Percentiles rank a stretch among this genome's conserved stretches.
Conservation (phyloP, 2,113 vertebrate species). For the Chaetodon auriga region DNA sequence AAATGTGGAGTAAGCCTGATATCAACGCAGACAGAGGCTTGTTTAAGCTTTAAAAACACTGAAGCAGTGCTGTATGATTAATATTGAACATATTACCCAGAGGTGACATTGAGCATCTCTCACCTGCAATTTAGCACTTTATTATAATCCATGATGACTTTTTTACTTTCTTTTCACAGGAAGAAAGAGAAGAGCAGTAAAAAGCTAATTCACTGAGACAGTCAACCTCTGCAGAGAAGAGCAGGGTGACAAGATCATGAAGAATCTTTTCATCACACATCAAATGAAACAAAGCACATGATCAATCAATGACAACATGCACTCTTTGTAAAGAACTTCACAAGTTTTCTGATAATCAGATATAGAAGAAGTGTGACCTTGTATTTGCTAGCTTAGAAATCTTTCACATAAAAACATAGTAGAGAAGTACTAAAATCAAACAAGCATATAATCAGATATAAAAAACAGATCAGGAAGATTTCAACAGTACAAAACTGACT, state of each 20-base stretch:
- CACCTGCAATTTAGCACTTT: neutral
- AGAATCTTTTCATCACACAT: neutral
- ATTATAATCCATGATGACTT: neutral
- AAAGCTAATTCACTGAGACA: neutral
- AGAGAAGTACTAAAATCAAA: neutral
- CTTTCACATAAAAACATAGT: neutral
- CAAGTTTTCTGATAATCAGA: neutral
- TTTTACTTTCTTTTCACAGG: slow-evolving; percentile 4
- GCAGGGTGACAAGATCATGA: neutral
- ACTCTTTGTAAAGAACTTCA: neutral
- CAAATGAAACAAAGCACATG: neutral
- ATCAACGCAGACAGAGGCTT: neutral
- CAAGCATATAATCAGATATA: neutral
- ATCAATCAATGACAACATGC: neutral
- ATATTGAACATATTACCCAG: neutral
- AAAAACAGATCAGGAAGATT: neutral
- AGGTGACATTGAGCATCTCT: neutral
- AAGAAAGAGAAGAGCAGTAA: neutral
- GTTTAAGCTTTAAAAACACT: neutral
- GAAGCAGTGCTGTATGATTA: neutral
- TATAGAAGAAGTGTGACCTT: neutral
- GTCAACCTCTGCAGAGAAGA: neutral
- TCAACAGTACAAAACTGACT: neutral
- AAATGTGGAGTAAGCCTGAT: neutral
- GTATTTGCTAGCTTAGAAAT: neutral